Evolutionary conservation across 1,140 invertebrate species (phyloP).

Genomic region (Maniola jurtina): DNA sequence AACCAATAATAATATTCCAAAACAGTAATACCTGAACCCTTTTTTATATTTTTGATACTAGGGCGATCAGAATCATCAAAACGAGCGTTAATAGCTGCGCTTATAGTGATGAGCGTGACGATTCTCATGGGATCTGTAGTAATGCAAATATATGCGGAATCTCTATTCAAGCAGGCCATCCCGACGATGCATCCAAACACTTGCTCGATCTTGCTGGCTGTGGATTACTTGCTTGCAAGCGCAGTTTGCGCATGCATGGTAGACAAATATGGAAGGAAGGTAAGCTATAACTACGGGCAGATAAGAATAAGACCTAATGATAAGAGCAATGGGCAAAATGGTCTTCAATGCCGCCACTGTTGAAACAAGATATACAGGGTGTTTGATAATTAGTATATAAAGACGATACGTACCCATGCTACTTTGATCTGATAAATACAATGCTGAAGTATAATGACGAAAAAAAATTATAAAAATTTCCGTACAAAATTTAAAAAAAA

Average conservation of each 20-base stretch:
- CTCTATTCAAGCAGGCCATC: constrained; percentile 54
- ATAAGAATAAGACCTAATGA: too few relatives aligned
- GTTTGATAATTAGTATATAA: too few relatives aligned
- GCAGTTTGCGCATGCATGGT: constrained; percentile 43
- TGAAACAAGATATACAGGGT: too few relatives aligned
- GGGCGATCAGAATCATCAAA: constrained; percentile 61
- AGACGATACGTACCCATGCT: too few relatives aligned
- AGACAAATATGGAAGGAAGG: constrained; percentile 62
- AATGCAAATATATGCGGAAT: constrained; percentile 64
- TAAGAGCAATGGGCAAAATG: too few relatives aligned
- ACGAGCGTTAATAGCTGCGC: constrained; percentile 42
- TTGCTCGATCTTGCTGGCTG: constrained; percentile 54
- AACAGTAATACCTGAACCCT: background rate
- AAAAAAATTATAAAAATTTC: too few relatives aligned
- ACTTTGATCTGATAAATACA: too few relatives aligned
- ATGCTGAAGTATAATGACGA: too few relatives aligned
- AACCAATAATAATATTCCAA: background rate
- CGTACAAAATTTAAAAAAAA: too few relatives aligned
- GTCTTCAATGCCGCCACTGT: too few relatives aligned
- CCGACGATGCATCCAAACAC: constrained; percentile 53
- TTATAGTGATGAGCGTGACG: constrained; percentile 47
- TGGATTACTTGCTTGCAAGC: constrained; percentile 47
- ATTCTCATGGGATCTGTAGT: constrained; percentile 63
- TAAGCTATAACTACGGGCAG: constrained; percentile 12
- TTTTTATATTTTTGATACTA: constrained; percentile 21